phyloP scores from a whole-genome alignment of 2,113 vertebrate species.

The Platysteira castanea region DNA sequence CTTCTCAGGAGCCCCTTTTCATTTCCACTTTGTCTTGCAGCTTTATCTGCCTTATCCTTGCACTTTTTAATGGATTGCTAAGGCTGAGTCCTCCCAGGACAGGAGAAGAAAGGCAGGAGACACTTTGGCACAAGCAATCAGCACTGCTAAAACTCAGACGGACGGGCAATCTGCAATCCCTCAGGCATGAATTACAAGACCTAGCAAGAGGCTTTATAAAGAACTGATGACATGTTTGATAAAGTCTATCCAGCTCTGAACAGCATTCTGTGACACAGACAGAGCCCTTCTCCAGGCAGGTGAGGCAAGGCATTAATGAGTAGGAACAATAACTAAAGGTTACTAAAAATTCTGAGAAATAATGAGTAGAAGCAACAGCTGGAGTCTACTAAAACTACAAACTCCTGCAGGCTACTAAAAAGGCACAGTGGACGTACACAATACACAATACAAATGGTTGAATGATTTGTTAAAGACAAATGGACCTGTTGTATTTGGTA shows the following conservation, averaged over 20 bases:
- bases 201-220: background rate
- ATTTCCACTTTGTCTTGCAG: rapidly evolving
- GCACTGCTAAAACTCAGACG: background rate
- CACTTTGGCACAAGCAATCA: background rate
- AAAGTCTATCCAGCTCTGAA: background rate
- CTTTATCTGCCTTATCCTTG: background rate
- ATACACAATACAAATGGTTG: background rate
- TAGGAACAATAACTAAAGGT: background rate
- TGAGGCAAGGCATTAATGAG: background rate
- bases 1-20: background rate
- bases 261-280: rapidly evolving
- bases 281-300: background rate
- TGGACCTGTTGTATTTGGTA: background rate
- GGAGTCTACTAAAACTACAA: background rate
- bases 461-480: background rate
- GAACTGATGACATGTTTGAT: background rate
- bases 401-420: background rate
- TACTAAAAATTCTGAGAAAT: background rate
- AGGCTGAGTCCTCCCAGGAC: background rate
- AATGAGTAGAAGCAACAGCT: background rate
- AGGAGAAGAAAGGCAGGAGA: background rate
- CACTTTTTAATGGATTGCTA: background rate
- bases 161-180: background rate
- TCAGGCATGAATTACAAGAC: background rate
- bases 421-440: background rate